Percentiles rank a stretch among this genome's conserved stretches.
Conservation (phyloP, 2,113 vertebrate genomes). For the Mirza zaza region DNA sequence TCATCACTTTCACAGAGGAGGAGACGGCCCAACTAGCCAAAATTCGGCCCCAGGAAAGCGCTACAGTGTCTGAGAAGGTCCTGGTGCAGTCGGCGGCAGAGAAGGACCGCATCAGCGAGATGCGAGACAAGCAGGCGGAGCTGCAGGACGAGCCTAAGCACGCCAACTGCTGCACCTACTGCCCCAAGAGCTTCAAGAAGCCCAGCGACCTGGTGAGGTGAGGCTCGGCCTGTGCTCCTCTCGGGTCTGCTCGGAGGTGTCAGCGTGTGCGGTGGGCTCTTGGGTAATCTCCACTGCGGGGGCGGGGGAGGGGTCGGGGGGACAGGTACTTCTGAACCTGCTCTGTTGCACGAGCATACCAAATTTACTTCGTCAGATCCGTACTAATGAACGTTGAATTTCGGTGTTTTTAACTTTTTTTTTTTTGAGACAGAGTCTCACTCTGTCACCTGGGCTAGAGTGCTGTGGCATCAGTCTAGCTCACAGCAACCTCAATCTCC, state of each 20-base stretch:
- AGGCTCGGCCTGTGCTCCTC: neutral
- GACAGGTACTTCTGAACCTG: no score
- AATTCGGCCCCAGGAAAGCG: constrained; percentile 91
- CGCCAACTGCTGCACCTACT: constrained; percentile 94
- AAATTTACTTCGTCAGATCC: no score
- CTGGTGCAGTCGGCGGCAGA: constrained; percentile 97
- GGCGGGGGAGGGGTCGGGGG: no score
- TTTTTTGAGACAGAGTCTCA: no score
- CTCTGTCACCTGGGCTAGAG: no score
- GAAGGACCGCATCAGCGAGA: constrained; percentile 96
- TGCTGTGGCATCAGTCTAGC: no score
- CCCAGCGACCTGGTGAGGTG: constrained; percentile 98
- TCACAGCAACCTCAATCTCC: no score
- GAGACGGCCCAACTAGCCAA: constrained; percentile 96
- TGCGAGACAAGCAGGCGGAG: constrained; percentile 94
- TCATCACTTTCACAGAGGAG: constrained; percentile 97
- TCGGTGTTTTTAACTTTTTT: no score
- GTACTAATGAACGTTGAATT: rapidly evolving
- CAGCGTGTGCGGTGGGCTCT: no score
- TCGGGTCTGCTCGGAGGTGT: no score
- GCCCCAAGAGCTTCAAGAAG: constrained; percentile 99
- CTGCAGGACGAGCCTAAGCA: constrained; percentile 95
- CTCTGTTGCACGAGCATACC: no score
- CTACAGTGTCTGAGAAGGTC: constrained; percentile 96
- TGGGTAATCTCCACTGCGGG: neutral